Evolutionary conservation across 2,113 vertebrate species (phyloP), one percentile per base, ranked within the genome.

Genomic region (Corythaixoides concolor): DNA sequence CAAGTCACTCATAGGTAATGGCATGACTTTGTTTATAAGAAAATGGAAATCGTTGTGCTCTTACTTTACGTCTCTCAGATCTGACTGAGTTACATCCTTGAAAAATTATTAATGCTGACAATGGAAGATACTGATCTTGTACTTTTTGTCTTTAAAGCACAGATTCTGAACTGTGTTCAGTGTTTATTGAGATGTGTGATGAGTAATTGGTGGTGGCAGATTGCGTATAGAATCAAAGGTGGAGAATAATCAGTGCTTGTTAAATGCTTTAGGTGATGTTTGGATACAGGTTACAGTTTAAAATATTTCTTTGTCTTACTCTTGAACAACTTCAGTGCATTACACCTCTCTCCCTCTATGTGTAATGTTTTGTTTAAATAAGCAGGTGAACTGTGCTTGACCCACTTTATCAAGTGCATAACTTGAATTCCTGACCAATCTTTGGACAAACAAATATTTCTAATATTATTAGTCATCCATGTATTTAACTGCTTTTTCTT

Each of bases 1-100:
- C 99, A 99, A 97, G 98, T 99, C 96, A 98, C 99, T 66, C 99
- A 99, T 98, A 99, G 98, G 98, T 98, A 93, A 45, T 5, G 22
- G 4, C 10, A 4, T 27, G 33, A 11, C 47, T 83, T 45, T 1
- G 16, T 49, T 59, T 4, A 0, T 50, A 5, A 43, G 45, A 8
- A 35, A 14, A 35, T 47, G 49, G 43, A 22, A 86, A 24, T 63
- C 19, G 3, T 15, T 22, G 16, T 14, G 35, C 24, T 60, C 37
- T n/a, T 47, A 2, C 8, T 43, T 62, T 22, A 12, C 30, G 6
- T 37, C 27, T 69, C n/a, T n/a, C 12, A 17, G 49, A n/a, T 56
- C 24, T 60, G 58, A 3, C 43, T 63, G n/a, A 12, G 21, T 37
- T 66, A 20, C 37, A 16, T 50, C 72, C 60, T 27, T 39, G 32